Evolutionary conservation across 2,888 invertebrate species (phyloP).

Genomic region (Sepiola atlantica): DNA sequence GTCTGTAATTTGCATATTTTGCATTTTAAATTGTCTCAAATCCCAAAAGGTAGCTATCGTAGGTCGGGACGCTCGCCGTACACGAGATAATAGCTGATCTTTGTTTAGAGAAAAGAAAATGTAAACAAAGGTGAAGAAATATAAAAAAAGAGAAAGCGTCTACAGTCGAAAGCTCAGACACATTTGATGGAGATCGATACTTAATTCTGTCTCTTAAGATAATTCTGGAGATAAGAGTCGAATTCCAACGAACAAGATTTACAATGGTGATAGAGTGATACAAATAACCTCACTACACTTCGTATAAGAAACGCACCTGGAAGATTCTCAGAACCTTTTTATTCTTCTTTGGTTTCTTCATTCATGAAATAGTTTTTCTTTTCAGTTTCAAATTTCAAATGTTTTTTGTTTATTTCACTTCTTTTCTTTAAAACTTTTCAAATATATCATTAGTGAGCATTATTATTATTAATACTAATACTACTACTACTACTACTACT

Average conservation of each 20-base stretch:
- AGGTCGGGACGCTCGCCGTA: not conserved
- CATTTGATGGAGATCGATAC: not conserved
- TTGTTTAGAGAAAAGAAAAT: not conserved
- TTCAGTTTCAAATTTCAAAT: too few species aligned
- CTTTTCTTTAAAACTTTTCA: too few species aligned
- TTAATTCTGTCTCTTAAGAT: not conserved
- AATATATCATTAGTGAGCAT: too few species aligned
- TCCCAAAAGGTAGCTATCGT: not conserved
- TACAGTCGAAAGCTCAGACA: not conserved
- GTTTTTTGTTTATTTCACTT: too few species aligned
- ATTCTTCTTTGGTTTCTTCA: too few species aligned
- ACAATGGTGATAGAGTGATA: not conserved
- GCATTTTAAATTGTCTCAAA: not conserved
- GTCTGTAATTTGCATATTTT: not conserved
- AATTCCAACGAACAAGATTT: not conserved
- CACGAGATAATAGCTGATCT: not conserved
- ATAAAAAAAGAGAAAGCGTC: not conserved
- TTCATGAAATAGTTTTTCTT: too few species aligned
- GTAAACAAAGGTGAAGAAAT: too few species aligned
- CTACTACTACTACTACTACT: too few species aligned
- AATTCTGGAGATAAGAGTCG: not conserved
- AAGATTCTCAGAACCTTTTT: too few species aligned
- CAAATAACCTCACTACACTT: not conserved
- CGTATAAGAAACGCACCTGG: not conserved
- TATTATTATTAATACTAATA: too few species aligned